Percentiles rank a stretch among this genome's conserved stretches.
These are phyloP conservation scores for Turritopsis rubra DNA, from an alignment of 30 jellyfish, hydroid and myxozoan species.

Conservation along the genomic window DNA sequence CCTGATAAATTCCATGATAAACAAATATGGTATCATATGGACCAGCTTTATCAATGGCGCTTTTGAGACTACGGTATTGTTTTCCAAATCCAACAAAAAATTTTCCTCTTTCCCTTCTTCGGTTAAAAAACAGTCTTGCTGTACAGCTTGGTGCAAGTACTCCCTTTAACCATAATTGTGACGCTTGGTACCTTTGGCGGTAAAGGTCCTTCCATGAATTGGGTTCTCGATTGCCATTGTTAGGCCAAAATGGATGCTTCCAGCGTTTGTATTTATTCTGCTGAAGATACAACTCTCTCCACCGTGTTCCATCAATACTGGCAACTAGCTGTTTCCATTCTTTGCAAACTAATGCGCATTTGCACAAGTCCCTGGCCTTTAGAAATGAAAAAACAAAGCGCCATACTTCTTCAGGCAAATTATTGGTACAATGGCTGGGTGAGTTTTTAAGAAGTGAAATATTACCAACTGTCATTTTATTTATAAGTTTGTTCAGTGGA, in stretches of 20 bases:
- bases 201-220: conserved; percentile 63
- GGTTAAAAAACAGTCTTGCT: conserved; percentile 29
- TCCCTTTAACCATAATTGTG: conserved; percentile 59
- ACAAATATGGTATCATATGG: conserved; percentile 61
- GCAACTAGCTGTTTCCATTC: conserved; percentile 61
- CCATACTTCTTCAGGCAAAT: conserved; percentile 74
- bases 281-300: conserved; percentile 68
- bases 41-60: conserved; percentile 67
- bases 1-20: conserved; percentile 64
- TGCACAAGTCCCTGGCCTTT: conserved; percentile 58
- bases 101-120: conserved; percentile 44
- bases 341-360: conserved; percentile 65
- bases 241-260: conserved; percentile 94
- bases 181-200: conserved; percentile 37
- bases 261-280: conserved; percentile 57
- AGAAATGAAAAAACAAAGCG: conserved; percentile 67
- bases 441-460: not conserved
- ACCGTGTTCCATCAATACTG: conserved; percentile 78
- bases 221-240: conserved; percentile 44
- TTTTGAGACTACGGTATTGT: conserved; percentile 50
- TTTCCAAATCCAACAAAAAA: conserved; percentile 72
- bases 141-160: conserved; percentile 54
- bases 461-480: conserved; percentile 3
- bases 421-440: not conserved
- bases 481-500: not conserved